A percentile compares a stretch with the other conserved stretches of the same genome.
Conservation (phyloP, 2,888 invertebrate genomes). For the Xylophagus ater region DNA sequence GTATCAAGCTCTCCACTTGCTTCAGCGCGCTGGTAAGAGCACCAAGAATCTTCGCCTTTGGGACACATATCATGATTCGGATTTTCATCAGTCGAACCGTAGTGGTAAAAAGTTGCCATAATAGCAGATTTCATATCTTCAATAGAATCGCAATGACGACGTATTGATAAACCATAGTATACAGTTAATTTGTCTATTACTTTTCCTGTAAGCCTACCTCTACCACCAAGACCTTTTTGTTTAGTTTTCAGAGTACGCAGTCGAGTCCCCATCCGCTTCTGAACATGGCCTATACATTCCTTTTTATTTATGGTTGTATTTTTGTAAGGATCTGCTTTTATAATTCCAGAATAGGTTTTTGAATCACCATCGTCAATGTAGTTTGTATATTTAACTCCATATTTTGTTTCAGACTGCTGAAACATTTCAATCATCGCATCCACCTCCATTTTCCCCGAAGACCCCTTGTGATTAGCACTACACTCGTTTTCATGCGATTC, state of each 20-base stretch:
- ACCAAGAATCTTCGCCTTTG: slow-evolving; percentile 9
- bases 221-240: slow-evolving; percentile 12
- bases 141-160: slow-evolving; percentile 12
- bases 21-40: slow-evolving; percentile 3
- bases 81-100: slow-evolving; percentile 9
- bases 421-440: slow-evolving; percentile 20
- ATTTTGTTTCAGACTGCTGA: slow-evolving; percentile 13
- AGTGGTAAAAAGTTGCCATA: slow-evolving; percentile 8
- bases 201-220: slow-evolving; percentile 15
- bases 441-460: slow-evolving; percentile 20
- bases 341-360: slow-evolving; percentile 14
- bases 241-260: slow-evolving; percentile 11
- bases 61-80: slow-evolving; percentile 7
- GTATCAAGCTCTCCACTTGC: background rate
- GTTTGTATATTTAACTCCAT: slow-evolving; percentile 15
- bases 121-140: slow-evolving; percentile 11
- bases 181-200: slow-evolving; percentile 13
- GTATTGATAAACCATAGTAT: slow-evolving; percentile 16
- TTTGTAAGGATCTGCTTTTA: slow-evolving; percentile 14
- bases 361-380: slow-evolving; percentile 6
- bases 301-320: slow-evolving; percentile 13
- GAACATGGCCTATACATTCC: slow-evolving; percentile 11
- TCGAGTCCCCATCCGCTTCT: slow-evolving; percentile 21
- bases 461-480: no score
- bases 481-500: no score